Evolutionary conservation across 2,888 invertebrate species (phyloP), one percentile per base, ranked within the genome.

Genomic region (Hydriomena furcata): DNA sequence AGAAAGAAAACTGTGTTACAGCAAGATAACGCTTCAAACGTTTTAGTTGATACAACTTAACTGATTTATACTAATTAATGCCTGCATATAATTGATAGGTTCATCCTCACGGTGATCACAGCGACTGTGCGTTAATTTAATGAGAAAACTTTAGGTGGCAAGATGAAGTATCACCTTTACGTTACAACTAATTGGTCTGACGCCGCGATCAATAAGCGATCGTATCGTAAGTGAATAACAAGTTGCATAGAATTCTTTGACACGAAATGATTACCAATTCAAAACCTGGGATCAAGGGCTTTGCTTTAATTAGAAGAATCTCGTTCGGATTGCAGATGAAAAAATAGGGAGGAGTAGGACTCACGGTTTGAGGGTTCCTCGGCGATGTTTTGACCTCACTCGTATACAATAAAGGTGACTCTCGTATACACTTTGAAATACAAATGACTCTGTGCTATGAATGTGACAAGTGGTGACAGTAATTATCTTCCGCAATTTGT

Each of bases 251-350:
- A 61, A 52, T 77, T 72, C 88, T 87, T 87, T 87, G 86, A 85
- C 73, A 76, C 70, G 71, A 71, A 78, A 73, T 83, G 78, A 87
- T 88, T 86, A 85, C 84, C 84, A 88, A 87, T 88, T 87, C 86
- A 85, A 78, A 86, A 79, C 70, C 59, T 56, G 64, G 71, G 56
- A 67, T 71, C 66, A 73, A 79, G 76, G 73, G 70, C 69, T 72
- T 73, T 61, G 74, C 71, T 73, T 78, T 86, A 86, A 86, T 87
- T 86, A 88, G 86, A 84, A 84, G 77, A 63, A 73, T 71, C 73
- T 37, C 40, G 34, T 27, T 12, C 42, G 49, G 28, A 10, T 28
- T 27, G 27, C 21, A 42, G 38, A 30, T 42, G 41, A 41, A 55
- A 57, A 57, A 55, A 45, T 23, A 5, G 13, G 25, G 27, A 38